These are phyloP conservation scores for Muntiacus reevesi DNA, from an alignment of 2,113 vertebrate genomes.

Conservation along the genomic window DNA sequence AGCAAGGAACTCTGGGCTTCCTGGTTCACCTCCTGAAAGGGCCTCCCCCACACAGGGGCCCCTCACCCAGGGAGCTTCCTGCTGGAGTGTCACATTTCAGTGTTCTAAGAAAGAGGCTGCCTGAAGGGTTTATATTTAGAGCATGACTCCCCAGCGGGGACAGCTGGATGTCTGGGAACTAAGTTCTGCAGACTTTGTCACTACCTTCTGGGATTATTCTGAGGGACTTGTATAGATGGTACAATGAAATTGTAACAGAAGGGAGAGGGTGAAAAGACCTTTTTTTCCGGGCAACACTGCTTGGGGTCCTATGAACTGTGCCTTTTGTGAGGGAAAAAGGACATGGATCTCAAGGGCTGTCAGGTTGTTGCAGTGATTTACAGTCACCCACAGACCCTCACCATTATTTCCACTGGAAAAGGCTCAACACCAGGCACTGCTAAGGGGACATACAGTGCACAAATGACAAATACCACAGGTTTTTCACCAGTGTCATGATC, in stretches of 20 bases:
- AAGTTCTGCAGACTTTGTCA: slow-evolving; percentile 23
- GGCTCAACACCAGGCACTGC: not conserved
- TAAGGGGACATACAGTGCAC: not conserved
- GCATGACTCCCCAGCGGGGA: not conserved
- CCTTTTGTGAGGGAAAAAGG: not conserved
- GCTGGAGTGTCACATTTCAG: slow-evolving; percentile 52
- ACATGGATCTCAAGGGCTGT: not conserved
- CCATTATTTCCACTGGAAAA: not conserved
- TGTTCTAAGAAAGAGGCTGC: slow-evolving; percentile 44
- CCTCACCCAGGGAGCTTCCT: not conserved
- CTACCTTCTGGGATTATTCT: slow-evolving; percentile 39
- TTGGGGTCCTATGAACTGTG: not conserved
- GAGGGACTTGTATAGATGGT: not conserved
- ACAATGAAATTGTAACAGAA: not conserved
- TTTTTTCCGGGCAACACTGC: not conserved
- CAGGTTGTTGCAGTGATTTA: not conserved
- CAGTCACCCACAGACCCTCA: not conserved
- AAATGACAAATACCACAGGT: not conserved
- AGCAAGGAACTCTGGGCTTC: not conserved
- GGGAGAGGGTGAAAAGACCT: not conserved
- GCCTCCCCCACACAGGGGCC: not conserved
- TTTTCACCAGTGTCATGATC: not conserved
- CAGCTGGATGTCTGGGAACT: slow-evolving; percentile 17
- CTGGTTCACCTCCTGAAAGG: not conserved
- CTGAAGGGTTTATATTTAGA: slow-evolving; percentile 49